Conservation (phyloP, 2,113 vertebrate genomes). For the Caracal caracal region DNA sequence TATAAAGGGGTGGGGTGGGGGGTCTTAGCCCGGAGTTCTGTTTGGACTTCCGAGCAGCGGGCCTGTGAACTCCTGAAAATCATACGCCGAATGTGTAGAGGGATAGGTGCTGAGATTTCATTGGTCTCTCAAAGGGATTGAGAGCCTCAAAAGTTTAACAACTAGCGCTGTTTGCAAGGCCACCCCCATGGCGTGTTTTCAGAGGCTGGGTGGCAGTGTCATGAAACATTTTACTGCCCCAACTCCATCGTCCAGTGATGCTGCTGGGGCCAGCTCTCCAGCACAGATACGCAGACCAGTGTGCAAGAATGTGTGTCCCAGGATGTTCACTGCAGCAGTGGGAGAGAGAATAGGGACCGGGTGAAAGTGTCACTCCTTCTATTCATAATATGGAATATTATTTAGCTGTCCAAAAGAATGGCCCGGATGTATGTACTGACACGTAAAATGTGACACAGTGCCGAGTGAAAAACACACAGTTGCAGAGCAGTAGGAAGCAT, state of each 20-base stretch:
- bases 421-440: not conserved
- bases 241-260: rapidly evolving
- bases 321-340: rapidly evolving
- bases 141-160: not conserved
- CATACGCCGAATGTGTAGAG: not conserved
- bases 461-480: not conserved
- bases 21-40: not conserved
- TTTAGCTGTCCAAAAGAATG: not conserved
- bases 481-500: not conserved
- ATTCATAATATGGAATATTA: not conserved
- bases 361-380: rapidly evolving
- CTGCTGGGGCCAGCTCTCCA: not conserved
- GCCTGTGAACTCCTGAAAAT: not conserved
- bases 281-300: rapidly evolving
- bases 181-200: rapidly evolving
- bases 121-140: not conserved
- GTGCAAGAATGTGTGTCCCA: rapidly evolving
- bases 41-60: not conserved
- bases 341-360: not conserved
- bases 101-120: not conserved
- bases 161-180: not conserved
- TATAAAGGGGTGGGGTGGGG: not conserved
- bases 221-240: not conserved
- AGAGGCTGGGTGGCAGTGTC: not conserved
- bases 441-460: not conserved